Percentiles rank a stretch among this genome's conserved stretches.
Conservation (phyloP, 92 coral and sea anemone genomes). For the Umimayanthus chanpuru region DNA sequence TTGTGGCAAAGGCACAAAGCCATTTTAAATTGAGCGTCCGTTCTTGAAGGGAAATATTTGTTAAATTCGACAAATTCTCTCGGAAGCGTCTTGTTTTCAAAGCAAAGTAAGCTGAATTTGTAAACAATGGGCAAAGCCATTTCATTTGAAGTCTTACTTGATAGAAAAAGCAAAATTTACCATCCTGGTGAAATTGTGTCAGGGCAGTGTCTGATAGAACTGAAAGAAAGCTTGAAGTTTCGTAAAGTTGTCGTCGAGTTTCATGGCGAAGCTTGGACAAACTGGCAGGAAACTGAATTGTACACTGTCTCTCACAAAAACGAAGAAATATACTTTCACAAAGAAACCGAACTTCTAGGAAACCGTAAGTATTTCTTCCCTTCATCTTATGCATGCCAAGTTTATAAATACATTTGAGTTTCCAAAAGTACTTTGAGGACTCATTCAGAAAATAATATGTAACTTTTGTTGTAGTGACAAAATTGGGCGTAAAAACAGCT, state of each 20-base stretch:
- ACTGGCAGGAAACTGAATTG: constrained; percentile 79
- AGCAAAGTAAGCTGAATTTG: constrained; percentile 1
- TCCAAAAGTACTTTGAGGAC: neutral
- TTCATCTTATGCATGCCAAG: neutral
- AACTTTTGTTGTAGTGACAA: no score
- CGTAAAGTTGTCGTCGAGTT: constrained; percentile 80
- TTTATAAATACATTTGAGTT: neutral
- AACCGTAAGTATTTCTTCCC: constrained; percentile 63
- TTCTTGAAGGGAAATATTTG: neutral
- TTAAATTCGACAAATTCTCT: neutral
- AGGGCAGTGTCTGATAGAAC: constrained; percentile 71
- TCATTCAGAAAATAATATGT: neutral
- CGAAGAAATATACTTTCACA: constrained; percentile 82
- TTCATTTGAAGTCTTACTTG: constrained; percentile 50
- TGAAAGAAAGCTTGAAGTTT: constrained; percentile 72
- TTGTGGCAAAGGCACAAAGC: neutral
- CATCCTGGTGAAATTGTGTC: constrained; percentile 86
- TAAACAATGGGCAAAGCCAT: constrained; percentile 70
- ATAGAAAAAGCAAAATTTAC: constrained; percentile 63
- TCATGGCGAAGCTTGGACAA: constrained; percentile 84
- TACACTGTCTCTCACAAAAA: constrained; percentile 81
- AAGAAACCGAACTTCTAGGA: constrained; percentile 72
- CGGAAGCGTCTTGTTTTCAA: constrained; percentile 34
- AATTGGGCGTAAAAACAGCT: no score
- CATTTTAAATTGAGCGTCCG: neutral